Conservation (phyloP, 2,888 invertebrate genomes). For the Leptura quadrifasciata region DNA sequence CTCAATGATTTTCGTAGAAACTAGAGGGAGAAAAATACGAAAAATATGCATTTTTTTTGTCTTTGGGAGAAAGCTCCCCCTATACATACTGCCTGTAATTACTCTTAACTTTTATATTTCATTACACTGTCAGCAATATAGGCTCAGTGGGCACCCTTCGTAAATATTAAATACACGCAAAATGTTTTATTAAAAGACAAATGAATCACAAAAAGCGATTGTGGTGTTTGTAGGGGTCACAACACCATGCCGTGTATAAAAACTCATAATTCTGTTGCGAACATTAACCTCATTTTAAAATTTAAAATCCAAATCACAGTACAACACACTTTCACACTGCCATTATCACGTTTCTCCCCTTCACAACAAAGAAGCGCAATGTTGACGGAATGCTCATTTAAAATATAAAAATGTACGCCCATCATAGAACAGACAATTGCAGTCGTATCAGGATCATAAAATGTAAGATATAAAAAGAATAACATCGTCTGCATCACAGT, state of each 20-base stretch:
- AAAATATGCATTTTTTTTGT: no score
- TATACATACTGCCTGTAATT: neutral
- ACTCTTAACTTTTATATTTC: neutral
- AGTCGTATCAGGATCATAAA: neutral
- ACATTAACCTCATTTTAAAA: slow-evolving; percentile 7
- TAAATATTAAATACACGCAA: neutral
- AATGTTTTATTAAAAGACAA: neutral
- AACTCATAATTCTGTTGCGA: slow-evolving; percentile 7
- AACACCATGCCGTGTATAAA: neutral
- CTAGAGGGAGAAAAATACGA: no score
- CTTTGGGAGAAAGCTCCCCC: no score
- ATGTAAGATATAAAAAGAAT: neutral
- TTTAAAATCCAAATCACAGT: slow-evolving; percentile 4
- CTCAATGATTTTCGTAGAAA: no score
- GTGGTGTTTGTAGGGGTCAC: neutral
- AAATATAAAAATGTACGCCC: neutral
- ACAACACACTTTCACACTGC: neutral
- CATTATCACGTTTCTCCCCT: slow-evolving; percentile 7
- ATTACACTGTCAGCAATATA: neutral
- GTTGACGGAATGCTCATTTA: neutral
- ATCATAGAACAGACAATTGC: slow-evolving; percentile 1
- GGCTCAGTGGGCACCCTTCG: neutral
- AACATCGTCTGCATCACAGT: neutral
- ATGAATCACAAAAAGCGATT: neutral
- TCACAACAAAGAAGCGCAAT: neutral